A percentile compares a stretch with the other conserved stretches of the same genome.
phyloP scores from a whole-genome alignment of 1,140 invertebrate genomes.

The Tetramorium simillimum region DNA sequence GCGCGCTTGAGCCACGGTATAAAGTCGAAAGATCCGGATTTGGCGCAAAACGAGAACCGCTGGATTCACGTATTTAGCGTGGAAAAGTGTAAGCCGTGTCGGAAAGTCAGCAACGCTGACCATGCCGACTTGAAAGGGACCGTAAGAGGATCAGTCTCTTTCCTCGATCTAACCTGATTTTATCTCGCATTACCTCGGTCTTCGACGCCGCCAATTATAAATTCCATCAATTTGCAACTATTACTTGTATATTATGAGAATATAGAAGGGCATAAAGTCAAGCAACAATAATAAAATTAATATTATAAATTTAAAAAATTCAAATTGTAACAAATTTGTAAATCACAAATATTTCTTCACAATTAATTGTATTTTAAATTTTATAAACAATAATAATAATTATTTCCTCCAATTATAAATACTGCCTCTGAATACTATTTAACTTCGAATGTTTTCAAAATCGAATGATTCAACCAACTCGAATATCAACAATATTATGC shows the following conservation, averaged over 20 bases:
- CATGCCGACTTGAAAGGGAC: not conserved
- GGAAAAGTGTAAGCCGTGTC: slow-evolving; percentile 34
- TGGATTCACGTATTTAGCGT: slow-evolving; percentile 20
- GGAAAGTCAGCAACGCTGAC: not conserved
- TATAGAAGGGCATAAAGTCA: not conserved
- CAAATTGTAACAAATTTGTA: not conserved
- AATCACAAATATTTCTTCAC: not conserved
- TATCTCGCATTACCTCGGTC: not conserved
- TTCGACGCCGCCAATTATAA: not conserved
- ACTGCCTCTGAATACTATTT: not conserved
- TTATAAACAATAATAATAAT: not conserved
- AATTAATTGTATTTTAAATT: not conserved
- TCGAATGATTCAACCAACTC: not conserved
- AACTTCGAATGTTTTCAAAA: not conserved
- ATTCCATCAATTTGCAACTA: not conserved
- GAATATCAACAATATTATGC: not conserved
- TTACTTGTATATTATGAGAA: not conserved
- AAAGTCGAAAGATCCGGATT: slow-evolving; percentile 11
- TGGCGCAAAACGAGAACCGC: not conserved
- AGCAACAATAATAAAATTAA: not conserved
- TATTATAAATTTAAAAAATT: not conserved
- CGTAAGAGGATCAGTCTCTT: not conserved
- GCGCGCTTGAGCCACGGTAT: not conserved
- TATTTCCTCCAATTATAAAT: not conserved
- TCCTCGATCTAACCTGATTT: not conserved